Percentiles rank a stretch among this genome's conserved stretches.
Conservation (phyloP, 2,113 vertebrate genomes). For the Mobula birostris region DNA sequence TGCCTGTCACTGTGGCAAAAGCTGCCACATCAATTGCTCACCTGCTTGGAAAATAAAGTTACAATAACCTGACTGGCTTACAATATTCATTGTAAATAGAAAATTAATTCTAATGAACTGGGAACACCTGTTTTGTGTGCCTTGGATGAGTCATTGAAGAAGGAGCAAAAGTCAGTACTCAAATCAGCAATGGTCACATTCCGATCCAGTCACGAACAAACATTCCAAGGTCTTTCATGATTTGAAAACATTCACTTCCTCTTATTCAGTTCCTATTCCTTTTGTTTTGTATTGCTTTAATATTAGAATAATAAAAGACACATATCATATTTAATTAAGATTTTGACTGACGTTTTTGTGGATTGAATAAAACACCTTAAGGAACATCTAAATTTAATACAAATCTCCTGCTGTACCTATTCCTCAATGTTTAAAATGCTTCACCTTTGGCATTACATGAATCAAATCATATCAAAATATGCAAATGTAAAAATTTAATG, state of each 20-base stretch:
- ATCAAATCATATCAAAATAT: neutral
- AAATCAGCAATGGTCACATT: constrained; percentile 16
- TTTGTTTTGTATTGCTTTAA: neutral
- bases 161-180: constrained; percentile 4
- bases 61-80: neutral
- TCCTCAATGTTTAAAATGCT: neutral
- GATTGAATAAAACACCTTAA: neutral
- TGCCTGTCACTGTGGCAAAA: neutral
- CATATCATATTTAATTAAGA: neutral
- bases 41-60: neutral
- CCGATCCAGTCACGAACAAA: constrained; percentile 32
- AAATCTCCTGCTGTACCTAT: neutral
- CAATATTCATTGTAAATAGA: neutral
- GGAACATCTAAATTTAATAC: neutral
- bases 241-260: neutral
- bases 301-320: neutral
- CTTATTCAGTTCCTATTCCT: neutral
- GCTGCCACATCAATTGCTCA: no score
- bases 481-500: neutral
- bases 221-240: constrained; percentile 21
- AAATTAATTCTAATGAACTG: neutral
- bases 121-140: neutral
- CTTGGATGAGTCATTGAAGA: neutral
- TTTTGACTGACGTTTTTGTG: neutral
- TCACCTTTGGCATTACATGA: neutral